Evolutionary conservation across 2,797 vertebrate genomes (phyloP).

Genomic region (Ispidina picta): DNA sequence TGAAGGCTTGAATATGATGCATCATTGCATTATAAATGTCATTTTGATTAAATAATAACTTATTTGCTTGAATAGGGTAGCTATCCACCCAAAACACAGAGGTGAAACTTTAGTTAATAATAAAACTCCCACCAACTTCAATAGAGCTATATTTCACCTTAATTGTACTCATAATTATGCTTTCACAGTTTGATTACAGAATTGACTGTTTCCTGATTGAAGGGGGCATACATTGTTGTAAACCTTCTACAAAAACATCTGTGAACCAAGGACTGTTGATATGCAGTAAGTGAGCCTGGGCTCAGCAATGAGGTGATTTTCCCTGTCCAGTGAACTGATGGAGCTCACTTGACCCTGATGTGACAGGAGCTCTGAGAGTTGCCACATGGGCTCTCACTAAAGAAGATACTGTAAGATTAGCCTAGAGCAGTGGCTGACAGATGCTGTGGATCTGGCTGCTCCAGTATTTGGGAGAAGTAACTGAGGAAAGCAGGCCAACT

Average conservation of each 20-base stretch:
- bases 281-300: background rate
- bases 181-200: slow-evolving; percentile 31
- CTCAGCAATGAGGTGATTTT: background rate
- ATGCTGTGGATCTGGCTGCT: background rate
- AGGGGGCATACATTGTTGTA: slow-evolving; percentile 3
- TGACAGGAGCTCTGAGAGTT: background rate
- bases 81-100: background rate
- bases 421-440: background rate
- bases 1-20: background rate
- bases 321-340: background rate
- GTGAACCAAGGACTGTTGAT: background rate
- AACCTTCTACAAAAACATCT: background rate
- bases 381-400: background rate
- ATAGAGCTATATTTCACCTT: slow-evolving; percentile 56
- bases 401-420: background rate
- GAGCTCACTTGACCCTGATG: background rate
- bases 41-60: slow-evolving; percentile 23
- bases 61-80: slow-evolving; percentile 27
- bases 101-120: slow-evolving; percentile 45
- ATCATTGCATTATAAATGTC: background rate
- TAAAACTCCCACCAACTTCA: slow-evolving; percentile 45
- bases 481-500: background rate
- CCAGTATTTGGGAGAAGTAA: background rate
- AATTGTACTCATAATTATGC: slow-evolving; percentile 1
- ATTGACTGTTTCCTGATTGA: background rate